Conservation (phyloP, 2,797 vertebrate genomes). For the Eulemur coronatus region DNA sequence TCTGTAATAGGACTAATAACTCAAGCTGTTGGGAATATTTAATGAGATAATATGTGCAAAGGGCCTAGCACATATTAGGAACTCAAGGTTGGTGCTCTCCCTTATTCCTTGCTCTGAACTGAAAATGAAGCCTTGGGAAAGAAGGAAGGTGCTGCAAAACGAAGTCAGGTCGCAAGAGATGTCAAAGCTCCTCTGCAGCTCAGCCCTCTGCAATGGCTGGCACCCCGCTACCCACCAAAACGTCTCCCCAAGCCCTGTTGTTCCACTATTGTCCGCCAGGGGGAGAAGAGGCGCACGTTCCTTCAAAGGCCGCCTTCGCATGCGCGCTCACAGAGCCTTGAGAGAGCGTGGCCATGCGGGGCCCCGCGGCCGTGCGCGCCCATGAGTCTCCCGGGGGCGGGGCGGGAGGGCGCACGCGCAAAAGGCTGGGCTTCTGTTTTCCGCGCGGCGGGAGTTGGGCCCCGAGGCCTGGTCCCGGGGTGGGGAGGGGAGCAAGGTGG, state of each 20-base stretch:
- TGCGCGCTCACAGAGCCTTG: not conserved
- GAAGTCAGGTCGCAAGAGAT: not conserved
- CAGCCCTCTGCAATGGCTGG: not conserved
- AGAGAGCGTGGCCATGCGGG: too few species aligned
- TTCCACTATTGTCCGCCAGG: not conserved
- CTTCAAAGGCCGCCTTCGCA: rapidly evolving
- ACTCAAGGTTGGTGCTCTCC: not conserved
- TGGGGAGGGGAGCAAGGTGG: not conserved
- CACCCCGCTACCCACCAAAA: not conserved
- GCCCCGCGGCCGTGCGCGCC: rapidly evolving
- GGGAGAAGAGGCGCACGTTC: not conserved
- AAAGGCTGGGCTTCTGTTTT: not conserved
- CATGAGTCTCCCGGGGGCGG: rapidly evolving
- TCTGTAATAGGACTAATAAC: not conserved
- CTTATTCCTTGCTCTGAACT: not conserved
- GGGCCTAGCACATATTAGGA: not conserved
- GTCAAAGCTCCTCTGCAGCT: not conserved
- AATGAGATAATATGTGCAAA: not conserved
- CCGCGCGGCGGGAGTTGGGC: rapidly evolving
- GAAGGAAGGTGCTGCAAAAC: not conserved
- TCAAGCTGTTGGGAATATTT: not conserved
- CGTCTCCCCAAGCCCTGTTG: not conserved
- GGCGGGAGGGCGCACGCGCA: not conserved
- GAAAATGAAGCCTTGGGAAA: not conserved
- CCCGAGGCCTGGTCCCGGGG: rapidly evolving